Percentiles rank a stretch among this genome's conserved stretches.
Conservation (phyloP, 2,113 vertebrate genomes). For the Herpetotheres cachinnans region DNA sequence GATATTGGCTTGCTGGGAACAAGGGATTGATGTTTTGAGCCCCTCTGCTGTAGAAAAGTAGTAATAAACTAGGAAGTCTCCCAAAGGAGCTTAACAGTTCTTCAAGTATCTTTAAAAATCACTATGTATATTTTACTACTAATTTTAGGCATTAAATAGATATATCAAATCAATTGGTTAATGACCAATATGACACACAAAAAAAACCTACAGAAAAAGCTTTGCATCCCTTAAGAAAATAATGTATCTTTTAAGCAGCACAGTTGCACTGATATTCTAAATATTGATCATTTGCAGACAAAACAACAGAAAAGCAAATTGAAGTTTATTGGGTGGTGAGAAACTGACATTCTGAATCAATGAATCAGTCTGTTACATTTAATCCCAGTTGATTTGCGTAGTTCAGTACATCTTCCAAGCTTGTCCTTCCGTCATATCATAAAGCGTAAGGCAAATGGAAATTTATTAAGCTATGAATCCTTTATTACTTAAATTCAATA, state of each 20-base stretch:
- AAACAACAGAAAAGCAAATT: conserved; percentile 56
- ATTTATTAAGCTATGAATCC: conserved; percentile 61
- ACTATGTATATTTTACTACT: background rate
- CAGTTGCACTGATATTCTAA: background rate
- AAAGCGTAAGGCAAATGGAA: conserved; percentile 35
- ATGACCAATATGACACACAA: background rate
- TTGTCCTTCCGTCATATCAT: background rate
- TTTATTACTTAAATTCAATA: conserved; percentile 55
- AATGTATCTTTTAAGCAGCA: background rate
- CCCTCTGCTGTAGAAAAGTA: no score
- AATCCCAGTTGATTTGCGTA: conserved; percentile 35
- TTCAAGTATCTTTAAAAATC: background rate
- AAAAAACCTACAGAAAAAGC: background rate
- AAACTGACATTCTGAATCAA: conserved; percentile 17
- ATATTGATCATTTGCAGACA: conserved; percentile 39
- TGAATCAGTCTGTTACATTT: conserved; percentile 18
- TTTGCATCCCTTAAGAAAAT: background rate
- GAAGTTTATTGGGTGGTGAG: conserved; percentile 31
- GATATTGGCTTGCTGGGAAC: background rate
- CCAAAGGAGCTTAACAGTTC: background rate
- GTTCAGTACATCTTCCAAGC: conserved; percentile 15
- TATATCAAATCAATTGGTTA: background rate
- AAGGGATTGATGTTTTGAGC: background rate
- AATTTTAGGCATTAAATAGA: background rate
- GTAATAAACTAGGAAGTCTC: background rate